Evolutionary conservation across 2,888 invertebrate genomes (phyloP).

Genomic region (Horisme vitalbata): DNA sequence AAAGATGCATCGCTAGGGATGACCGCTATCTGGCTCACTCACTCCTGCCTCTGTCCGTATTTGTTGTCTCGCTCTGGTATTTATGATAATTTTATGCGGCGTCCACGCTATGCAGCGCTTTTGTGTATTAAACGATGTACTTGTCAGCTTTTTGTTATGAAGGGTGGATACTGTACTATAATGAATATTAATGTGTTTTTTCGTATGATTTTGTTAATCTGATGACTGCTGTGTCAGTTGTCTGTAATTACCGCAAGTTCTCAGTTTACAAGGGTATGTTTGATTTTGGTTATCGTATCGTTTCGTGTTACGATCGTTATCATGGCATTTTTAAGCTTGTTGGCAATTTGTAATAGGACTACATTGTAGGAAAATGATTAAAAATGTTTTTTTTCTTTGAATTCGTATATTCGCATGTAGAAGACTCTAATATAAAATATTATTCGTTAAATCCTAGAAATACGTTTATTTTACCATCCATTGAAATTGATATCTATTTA

Average conservation of each 20-base stretch:
- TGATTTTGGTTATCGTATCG: conserved; percentile 15
- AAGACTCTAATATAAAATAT: no score
- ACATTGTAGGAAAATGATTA: no score
- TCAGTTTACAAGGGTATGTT: conserved; percentile 35
- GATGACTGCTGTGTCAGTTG: conserved; percentile 70
- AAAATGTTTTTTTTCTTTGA: no score
- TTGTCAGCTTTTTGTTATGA: conserved; percentile 63
- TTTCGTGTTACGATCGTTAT: background rate
- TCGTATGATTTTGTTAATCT: conserved; percentile 53
- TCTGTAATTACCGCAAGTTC: conserved; percentile 56
- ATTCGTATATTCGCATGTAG: no score
- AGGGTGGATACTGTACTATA: conserved; percentile 48
- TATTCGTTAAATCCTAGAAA: no score
- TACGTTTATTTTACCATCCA: no score
- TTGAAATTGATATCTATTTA: no score
- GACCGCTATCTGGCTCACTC: conserved; percentile 47
- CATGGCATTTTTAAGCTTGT: no score
- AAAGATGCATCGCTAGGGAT: conserved; percentile 45
- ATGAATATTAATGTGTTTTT: conserved; percentile 74
- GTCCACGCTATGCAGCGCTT: conserved; percentile 59
- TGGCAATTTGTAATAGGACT: no score
- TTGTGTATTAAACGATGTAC: conserved; percentile 76
- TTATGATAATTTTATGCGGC: conserved; percentile 82
- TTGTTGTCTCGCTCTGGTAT: conserved; percentile 57
- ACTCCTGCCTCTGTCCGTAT: conserved; percentile 7